A percentile compares a stretch with the other conserved stretches of the same genome.
phyloP scores from a whole-genome alignment of 2,797 vertebrate genomes.

The Micrastur ruficollis region DNA sequence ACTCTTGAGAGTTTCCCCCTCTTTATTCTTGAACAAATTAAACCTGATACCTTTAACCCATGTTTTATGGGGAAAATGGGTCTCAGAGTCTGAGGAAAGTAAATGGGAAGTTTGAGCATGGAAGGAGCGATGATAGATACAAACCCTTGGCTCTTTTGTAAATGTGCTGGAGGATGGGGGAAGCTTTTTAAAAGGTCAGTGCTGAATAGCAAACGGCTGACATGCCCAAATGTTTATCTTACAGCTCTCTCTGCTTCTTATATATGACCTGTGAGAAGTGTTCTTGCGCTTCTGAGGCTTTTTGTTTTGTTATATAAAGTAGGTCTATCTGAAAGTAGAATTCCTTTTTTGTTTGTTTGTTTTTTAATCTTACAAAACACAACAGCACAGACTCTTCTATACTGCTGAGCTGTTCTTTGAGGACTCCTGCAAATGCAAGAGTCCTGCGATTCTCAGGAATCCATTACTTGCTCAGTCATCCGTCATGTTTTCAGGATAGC shows the following conservation, averaged over 20 bases:
- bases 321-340: background rate
- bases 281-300: background rate
- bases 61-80: background rate
- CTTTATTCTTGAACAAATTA: background rate
- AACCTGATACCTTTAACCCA: background rate
- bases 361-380: background rate
- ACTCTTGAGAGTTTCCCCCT: background rate
- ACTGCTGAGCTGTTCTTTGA: background rate
- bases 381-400: background rate
- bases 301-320: slow-evolving; percentile 15
- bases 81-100: background rate
- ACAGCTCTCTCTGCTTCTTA: slow-evolving; percentile 3
- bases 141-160: background rate
- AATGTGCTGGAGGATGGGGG: background rate
- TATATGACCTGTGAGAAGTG: background rate
- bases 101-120: background rate
- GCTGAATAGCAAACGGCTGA: background rate
- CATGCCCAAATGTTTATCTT: slow-evolving; percentile 32
- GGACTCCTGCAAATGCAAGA: background rate
- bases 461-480: background rate
- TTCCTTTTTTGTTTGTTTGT: background rate
- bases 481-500: background rate
- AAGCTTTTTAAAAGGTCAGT: slow-evolving; percentile 24
- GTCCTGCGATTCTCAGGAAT: background rate
- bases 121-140: background rate